Conservation (phyloP, 1,140 invertebrate species). For the Drosophila funebris region DNA sequence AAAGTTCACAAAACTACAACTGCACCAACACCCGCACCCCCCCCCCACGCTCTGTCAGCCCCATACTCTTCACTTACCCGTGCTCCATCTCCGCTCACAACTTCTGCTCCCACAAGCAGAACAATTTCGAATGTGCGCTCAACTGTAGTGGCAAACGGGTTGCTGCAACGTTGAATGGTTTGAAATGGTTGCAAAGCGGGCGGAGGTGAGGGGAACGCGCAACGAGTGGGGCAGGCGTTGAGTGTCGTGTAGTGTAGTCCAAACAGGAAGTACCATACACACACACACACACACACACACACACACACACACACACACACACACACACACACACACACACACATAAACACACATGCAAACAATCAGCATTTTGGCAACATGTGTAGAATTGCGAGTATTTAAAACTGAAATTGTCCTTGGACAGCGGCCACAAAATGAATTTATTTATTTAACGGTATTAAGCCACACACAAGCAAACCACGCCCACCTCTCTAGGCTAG, state of each 20-base stretch:
- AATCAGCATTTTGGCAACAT: constrained; percentile 68
- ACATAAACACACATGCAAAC: neutral
- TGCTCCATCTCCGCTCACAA: constrained; percentile 5
- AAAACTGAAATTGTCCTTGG: constrained; percentile 69
- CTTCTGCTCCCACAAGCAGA: constrained; percentile 77
- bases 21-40: neutral
- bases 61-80: neutral
- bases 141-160: constrained; percentile 74
- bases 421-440: constrained; percentile 74
- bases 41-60: neutral
- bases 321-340: neutral
- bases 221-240: constrained; percentile 10
- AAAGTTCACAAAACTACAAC: constrained; percentile 79
- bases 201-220: neutral
- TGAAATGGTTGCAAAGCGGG: neutral
- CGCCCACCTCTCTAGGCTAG: neutral
- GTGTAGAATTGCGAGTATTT: constrained; percentile 66
- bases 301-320: neutral
- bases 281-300: neutral
- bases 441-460: constrained; percentile 71
- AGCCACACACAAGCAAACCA: neutral
- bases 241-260: constrained; percentile 33
- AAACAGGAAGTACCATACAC: constrained; percentile 40
- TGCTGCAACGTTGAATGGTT: neutral
- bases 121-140: constrained; percentile 79